A percentile compares a stretch with the other conserved stretches of the same genome.
Conservation (phyloP, 2,888 invertebrate species). For the Drosophila mayaguana region DNA sequence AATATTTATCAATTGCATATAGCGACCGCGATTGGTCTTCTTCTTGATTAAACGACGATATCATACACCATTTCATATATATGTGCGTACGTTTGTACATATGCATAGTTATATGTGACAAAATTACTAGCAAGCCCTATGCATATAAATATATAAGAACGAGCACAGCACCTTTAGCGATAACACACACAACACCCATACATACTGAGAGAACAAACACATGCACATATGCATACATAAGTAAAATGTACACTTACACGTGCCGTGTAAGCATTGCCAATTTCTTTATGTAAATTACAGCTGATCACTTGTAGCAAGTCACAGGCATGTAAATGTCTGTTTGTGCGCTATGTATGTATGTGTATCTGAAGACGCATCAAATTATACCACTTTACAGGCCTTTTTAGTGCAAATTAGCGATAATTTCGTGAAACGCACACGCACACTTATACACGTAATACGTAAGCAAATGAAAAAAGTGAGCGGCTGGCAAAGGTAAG, state of each 20-base stretch:
- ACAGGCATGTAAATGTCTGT: constrained; percentile 1
- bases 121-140: constrained; percentile 16
- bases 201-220: constrained; percentile 14
- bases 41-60: constrained; percentile 20
- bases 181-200: constrained; percentile 38
- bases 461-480: constrained; percentile 80
- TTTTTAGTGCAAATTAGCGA: constrained; percentile 70
- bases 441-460: constrained; percentile 71
- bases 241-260: constrained; percentile 53
- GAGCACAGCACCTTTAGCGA: constrained; percentile 42
- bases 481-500: constrained; percentile 72
- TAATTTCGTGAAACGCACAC: constrained; percentile 70
- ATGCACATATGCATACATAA: constrained; percentile 5
- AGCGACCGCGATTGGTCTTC: constrained; percentile 22
- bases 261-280: constrained; percentile 60
- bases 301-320: constrained; percentile 47
- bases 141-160: not conserved
- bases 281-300: constrained; percentile 74
- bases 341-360: not conserved
- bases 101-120: constrained; percentile 10
- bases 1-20: constrained; percentile 42
- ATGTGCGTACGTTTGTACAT: not conserved
- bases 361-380: constrained; percentile 53
- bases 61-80: constrained; percentile 31
- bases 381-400: constrained; percentile 62